Evolutionary conservation across 2,113 vertebrate genomes (phyloP), one percentile per base, ranked within the genome.

Genomic region (Ailuropoda melanoleuca): DNA sequence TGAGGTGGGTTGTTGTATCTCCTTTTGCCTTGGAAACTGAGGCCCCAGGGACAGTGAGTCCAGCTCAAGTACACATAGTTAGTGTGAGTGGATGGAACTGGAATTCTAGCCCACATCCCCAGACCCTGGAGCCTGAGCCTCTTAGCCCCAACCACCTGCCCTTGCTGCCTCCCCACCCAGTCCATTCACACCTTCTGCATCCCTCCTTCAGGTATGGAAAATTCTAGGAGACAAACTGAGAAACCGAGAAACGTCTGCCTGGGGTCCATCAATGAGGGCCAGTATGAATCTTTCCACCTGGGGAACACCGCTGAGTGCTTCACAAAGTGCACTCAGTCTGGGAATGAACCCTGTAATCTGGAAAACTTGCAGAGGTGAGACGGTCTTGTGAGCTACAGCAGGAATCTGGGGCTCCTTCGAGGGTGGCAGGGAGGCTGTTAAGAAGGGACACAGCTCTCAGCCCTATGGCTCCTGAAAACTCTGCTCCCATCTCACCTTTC

Each of bases 281-380:
- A 1, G 1, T 97, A 92, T 0, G 70, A 74, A 0, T 0, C 0
- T 12, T 92, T 60, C 15, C 0, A 48, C 21, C 50, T 98, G 48
- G 2, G 17, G 0, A n/a, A 53, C 46, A 85, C 23, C 0, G 80
- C 89, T 1, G 0, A 3, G 8, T 98, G 98, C 85, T 97, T 98
- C 31, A 3, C 19, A 0, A 64, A 24, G 7, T 98, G 98, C 14
- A 5, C 2, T 1, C 24, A 2, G 12, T 0, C 0, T 2, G 11
- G 1, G 0, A 6, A 2, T 0, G 1, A 64, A 23, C 0, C n/a
- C 62, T 98, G 97, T 21, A 0, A 92, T 0, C 62, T 77, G 31
- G 46, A 7, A 8, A 93, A 77, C 2, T 6, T 98, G 93, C 90
- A 98, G 66, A 98, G 97, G 98, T 98, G 81, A 98, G 82, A 3